Evolutionary conservation across 2,797 vertebrate species (phyloP).

Genomic region (Parambassis ranga): DNA sequence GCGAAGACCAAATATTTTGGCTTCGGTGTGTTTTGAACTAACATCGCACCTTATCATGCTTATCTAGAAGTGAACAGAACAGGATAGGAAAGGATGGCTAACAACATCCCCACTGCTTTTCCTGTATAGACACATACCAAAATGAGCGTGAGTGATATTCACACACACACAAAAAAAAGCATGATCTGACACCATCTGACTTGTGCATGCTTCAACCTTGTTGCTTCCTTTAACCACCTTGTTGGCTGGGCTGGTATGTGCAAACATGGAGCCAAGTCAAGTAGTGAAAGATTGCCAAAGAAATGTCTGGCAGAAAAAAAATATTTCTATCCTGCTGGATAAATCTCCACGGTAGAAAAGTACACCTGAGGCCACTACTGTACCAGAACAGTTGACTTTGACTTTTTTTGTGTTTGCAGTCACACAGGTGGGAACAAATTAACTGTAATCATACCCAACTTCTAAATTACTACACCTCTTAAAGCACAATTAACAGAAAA

Average conservation of each 20-base stretch:
- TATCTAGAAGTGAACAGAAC: not conserved
- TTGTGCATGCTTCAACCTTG: slow-evolving; percentile 56
- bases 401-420: slow-evolving; percentile 54
- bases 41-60: not conserved
- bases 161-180: slow-evolving; percentile 27
- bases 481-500: slow-evolving; percentile 1
- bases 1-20: slow-evolving; percentile 15
- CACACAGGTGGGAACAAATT: slow-evolving; percentile 61
- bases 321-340: slow-evolving; percentile 70
- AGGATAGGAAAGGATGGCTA: not conserved
- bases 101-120: not conserved
- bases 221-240: slow-evolving; percentile 73
- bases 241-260: slow-evolving; percentile 62
- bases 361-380: slow-evolving; percentile 75
- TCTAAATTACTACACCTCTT: slow-evolving; percentile 31
- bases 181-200: slow-evolving; percentile 56
- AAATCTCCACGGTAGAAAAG: slow-evolving; percentile 69
- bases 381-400: slow-evolving; percentile 71
- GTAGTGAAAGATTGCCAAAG: slow-evolving; percentile 76
- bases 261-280: slow-evolving; percentile 70
- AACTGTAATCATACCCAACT: slow-evolving; percentile 58
- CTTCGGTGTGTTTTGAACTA: slow-evolving; percentile 9
- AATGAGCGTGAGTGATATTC: not conserved
- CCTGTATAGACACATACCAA: not conserved
- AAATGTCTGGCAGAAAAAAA: slow-evolving; percentile 77